Conservation (phyloP, 30 jellyfish, hydroid and myxozoan species). For the Aurelia sp. region DNA sequence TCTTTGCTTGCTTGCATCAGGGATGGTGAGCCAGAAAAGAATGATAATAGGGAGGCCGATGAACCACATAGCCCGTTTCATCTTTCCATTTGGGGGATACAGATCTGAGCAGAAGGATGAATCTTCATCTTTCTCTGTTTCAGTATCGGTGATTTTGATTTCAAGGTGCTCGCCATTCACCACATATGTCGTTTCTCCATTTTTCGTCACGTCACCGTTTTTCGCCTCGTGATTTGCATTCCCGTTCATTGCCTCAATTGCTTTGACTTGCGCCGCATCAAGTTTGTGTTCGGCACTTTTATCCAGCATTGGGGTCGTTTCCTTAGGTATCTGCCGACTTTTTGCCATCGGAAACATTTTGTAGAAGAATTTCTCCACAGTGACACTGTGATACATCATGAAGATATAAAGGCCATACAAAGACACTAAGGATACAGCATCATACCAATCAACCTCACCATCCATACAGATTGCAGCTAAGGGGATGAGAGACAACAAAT, state of each 20-base stretch:
- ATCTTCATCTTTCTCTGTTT: conserved; percentile 10
- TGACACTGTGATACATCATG: conserved; percentile 76
- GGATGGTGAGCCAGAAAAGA: conserved; percentile 84
- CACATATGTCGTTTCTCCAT: conserved; percentile 9
- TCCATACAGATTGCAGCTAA: conserved; percentile 74
- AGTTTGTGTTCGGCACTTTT: conserved; percentile 17
- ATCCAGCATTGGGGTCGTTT: conserved; percentile 50
- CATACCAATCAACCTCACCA: conserved; percentile 83
- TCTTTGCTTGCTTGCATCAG: conserved; percentile 75
- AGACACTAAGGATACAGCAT: conserved; percentile 61
- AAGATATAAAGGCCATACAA: conserved; percentile 70
- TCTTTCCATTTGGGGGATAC: conserved; percentile 61
- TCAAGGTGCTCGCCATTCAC: conserved; percentile 52
- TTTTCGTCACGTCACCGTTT: conserved; percentile 25
- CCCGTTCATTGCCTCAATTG: conserved; percentile 31
- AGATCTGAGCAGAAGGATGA: conserved; percentile 26
- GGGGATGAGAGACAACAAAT: conserved; percentile 65
- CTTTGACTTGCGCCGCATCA: conserved; percentile 34
- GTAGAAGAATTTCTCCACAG: conserved; percentile 45
- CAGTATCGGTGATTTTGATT: conserved; percentile 28
- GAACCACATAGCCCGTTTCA: conserved; percentile 66
- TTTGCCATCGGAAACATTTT: conserved; percentile 53
- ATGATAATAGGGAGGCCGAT: conserved; percentile 81
- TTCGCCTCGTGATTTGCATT: conserved; percentile 4
- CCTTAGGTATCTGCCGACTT: conserved; percentile 37